These are phyloP conservation scores for Listrodromus nycthemerus DNA, from an alignment of 2,888 invertebrate genomes.

Conservation along the genomic window DNA sequence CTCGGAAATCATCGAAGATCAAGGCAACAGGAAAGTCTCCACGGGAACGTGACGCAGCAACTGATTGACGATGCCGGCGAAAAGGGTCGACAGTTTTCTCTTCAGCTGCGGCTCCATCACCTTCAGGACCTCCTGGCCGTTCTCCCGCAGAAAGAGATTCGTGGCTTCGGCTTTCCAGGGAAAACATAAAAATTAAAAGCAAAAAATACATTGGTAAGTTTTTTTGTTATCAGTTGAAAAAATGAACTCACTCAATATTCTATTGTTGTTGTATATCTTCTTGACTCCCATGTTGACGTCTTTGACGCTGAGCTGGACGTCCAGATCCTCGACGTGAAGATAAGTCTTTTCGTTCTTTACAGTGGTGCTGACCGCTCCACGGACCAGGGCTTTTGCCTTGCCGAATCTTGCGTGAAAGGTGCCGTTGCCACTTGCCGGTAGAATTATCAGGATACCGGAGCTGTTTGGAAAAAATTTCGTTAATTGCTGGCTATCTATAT, in stretches of 20 bases:
- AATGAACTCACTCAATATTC: conserved; percentile 88
- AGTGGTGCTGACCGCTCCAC: conserved; percentile 86
- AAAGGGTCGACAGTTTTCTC: conserved; percentile 87
- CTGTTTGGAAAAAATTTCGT: conserved; percentile 79
- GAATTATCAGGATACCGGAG: conserved; percentile 89
- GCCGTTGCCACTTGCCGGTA: conserved; percentile 90
- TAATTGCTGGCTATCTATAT: too few relatives aligned
- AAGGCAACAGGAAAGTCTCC: conserved; percentile 86
- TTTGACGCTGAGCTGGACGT: conserved; percentile 87
- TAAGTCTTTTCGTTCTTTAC: conserved; percentile 85
- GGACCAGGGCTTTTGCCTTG: conserved; percentile 87
- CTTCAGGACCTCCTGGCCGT: conserved; percentile 89
- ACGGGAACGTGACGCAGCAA: conserved; percentile 88
- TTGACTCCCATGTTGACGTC: conserved; percentile 88
- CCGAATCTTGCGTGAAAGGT: conserved; percentile 89
- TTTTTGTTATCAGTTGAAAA: conserved; percentile 8
- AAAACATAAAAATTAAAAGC: conserved; percentile 1
- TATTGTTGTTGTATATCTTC: conserved; percentile 89
- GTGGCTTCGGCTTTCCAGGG: conserved; percentile 88
- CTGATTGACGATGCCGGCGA: conserved; percentile 88
- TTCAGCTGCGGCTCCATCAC: conserved; percentile 89
- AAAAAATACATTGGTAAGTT: conserved; percentile 19
- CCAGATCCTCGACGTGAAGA: conserved; percentile 87
- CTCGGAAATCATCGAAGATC: conserved; percentile 54
- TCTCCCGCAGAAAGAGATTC: conserved; percentile 89